A percentile compares a stretch with the other conserved stretches of the same genome.
Conservation (phyloP, 2,113 vertebrate species). For the Takifugu bimaculatus region DNA sequence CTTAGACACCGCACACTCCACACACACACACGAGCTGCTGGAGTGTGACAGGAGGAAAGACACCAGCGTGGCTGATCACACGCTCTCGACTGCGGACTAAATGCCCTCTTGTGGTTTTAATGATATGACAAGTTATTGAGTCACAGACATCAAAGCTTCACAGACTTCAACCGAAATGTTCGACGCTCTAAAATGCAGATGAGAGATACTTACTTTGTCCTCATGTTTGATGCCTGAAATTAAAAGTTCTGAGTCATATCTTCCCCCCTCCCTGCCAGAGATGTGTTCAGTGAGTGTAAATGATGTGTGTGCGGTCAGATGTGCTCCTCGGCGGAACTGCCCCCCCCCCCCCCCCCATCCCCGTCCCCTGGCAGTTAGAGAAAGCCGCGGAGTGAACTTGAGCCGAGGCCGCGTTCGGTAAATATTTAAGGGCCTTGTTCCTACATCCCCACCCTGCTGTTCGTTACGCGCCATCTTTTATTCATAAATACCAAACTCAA, state of each 20-base stretch:
- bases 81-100: slow-evolving; percentile 37
- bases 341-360: neutral
- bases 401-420: slow-evolving; percentile 57
- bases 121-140: slow-evolving; percentile 40
- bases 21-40: slow-evolving; percentile 26
- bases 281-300: slow-evolving; percentile 7
- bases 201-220: too few species aligned
- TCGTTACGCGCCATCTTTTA: slow-evolving; percentile 75
- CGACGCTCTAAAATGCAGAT: too few species aligned
- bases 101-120: slow-evolving; percentile 52
- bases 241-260: neutral
- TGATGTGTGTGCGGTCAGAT: slow-evolving; percentile 20
- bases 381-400: slow-evolving; percentile 43
- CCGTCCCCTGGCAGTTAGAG: slow-evolving; percentile 13
- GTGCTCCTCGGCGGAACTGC: slow-evolving; percentile 5
- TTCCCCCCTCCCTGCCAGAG: slow-evolving; percentile 5
- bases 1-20: slow-evolving; percentile 39
- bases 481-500: slow-evolving; percentile 76
- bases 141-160: neutral
- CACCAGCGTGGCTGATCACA: slow-evolving; percentile 49
- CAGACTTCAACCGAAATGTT: too few species aligned
- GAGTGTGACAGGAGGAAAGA: slow-evolving; percentile 60
- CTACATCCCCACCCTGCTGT: slow-evolving; percentile 65
- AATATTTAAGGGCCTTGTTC: slow-evolving; percentile 73
- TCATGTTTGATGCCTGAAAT: neutral